These are phyloP conservation scores for Xiphorhynchus erythropygius DNA, from an alignment of 2,797 vertebrate genomes.

Conservation along the genomic window DNA sequence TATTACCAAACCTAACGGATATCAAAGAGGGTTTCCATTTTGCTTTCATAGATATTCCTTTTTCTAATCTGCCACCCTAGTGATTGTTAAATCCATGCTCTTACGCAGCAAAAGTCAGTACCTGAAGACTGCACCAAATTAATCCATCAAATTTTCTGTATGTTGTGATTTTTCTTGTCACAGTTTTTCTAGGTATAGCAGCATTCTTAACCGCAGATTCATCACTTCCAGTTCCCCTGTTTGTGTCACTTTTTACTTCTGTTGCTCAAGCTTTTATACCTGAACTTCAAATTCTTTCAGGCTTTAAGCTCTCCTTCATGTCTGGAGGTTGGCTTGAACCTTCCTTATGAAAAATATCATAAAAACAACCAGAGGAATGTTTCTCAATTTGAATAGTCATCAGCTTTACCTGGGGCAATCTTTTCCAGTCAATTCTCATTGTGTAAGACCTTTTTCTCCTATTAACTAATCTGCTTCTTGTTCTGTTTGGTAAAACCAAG, in stretches of 20 bases:
- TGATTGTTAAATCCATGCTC: background rate
- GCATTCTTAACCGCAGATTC: background rate
- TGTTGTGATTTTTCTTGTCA: background rate
- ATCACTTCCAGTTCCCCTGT: background rate
- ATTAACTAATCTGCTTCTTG: background rate
- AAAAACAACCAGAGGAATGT: background rate
- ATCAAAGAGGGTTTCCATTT: slow-evolving; percentile 20
- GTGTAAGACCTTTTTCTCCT: background rate
- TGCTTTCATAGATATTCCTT: background rate
- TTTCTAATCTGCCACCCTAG: background rate
- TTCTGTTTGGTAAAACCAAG: background rate
- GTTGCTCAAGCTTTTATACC: background rate
- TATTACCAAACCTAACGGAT: slow-evolving; percentile 57
- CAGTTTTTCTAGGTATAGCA: background rate
- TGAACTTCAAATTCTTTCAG: background rate
- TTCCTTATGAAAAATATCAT: background rate
- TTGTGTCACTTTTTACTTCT: background rate
- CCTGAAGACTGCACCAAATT: background rate
- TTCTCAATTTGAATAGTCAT: background rate
- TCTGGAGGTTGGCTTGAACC: background rate
- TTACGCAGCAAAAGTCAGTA: background rate
- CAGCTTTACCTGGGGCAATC: background rate
- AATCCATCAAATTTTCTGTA: background rate
- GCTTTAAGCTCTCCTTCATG: background rate
- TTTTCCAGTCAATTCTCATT: background rate